Percentiles rank a stretch among this genome's conserved stretches.
Evolutionary conservation across 2,797 vertebrate genomes (phyloP).

Genomic region (Danio albolineatus): DNA sequence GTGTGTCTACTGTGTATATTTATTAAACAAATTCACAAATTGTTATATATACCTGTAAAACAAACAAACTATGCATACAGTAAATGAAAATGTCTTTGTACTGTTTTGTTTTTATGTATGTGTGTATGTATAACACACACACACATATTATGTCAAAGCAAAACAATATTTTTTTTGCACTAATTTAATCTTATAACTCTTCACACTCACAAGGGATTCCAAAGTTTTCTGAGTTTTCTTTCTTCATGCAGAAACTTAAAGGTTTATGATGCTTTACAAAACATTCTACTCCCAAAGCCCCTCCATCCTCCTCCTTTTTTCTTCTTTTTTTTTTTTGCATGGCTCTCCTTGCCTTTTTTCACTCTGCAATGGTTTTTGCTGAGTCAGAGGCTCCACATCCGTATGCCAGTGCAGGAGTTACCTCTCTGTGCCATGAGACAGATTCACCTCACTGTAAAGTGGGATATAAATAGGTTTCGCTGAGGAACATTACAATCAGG

Average conservation of each 20-base stretch:
- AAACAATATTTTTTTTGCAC: too few relatives aligned
- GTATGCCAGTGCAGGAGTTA: constrained; percentile 51
- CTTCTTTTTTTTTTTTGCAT: not conserved
- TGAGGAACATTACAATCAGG: constrained; percentile 63
- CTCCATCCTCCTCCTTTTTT: not conserved
- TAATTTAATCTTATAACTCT: too few relatives aligned
- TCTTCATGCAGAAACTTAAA: not conserved
- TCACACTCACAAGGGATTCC: too few relatives aligned
- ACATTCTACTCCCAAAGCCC: constrained; percentile 9
- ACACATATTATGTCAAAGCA: too few relatives aligned
- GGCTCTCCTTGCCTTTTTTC: constrained; percentile 10
- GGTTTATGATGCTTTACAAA: constrained; percentile 11
- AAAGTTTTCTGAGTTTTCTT: not conserved
- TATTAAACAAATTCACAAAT: too few relatives aligned
- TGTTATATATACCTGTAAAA: too few relatives aligned
- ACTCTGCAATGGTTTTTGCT: constrained; percentile 46
- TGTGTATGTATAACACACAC: too few relatives aligned
- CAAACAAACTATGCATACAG: too few relatives aligned
- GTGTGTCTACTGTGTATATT: too few relatives aligned
- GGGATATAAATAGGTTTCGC: constrained; percentile 70
- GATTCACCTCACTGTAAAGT: constrained; percentile 58
- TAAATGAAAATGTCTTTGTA: too few relatives aligned
- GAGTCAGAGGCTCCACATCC: constrained; percentile 57
- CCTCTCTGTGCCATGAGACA: constrained; percentile 49
- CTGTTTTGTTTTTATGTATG: too few relatives aligned